Evolutionary conservation across 1,140 invertebrate genomes (phyloP), one percentile per base, ranked within the genome.

Genomic region (Pseudomyrmex concolor): DNA sequence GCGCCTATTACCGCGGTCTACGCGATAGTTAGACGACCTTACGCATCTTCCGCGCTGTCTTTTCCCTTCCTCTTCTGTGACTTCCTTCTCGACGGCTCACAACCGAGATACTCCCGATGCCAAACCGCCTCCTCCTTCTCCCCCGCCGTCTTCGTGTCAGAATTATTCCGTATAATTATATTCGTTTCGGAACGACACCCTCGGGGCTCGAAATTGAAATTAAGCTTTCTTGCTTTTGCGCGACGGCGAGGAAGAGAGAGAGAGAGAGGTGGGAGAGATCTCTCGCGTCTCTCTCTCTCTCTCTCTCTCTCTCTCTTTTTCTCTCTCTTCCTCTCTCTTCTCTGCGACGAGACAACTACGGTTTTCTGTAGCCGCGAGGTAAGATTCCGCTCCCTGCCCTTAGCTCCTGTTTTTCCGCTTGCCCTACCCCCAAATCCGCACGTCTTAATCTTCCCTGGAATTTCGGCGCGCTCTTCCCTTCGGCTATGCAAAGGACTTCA

Each of bases 121-220:
- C 74, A 77, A 64, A 68, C 55, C 51, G 59, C 74, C 51, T 51
- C 59, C 71, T 71, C 55, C 64, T 59, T 43, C 10, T 60, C 76
- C 87, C 88, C 55, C 68, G n/a, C 19, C 57, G 22, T 72, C 85
- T 88, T 84, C 89, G 90, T 90, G 91, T 93, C 92, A 94, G 91
- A 94, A 94, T 94, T 94, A 94, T 94, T 94, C 90, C 91, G 93
- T 93, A 94, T 94, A 94, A 94, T 94, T 94, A 94, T 94, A 94
- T 94, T 94, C 93, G 93, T 94, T 94, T 93, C 90, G 91, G 91
- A 94, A 94, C 92, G 93, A 94, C 92, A 93, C 93, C 92, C 93
- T 84, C 85, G 94, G 91, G 93, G 91, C 93, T 93, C 89, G 91
- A 94, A 94, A 94, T 94, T 94, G 94, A 94, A 94, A 94, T 94